Base-by-base conservation (phyloP, 2,113 vertebrate species). In the Nycticryphes semicollaris region DNA sequence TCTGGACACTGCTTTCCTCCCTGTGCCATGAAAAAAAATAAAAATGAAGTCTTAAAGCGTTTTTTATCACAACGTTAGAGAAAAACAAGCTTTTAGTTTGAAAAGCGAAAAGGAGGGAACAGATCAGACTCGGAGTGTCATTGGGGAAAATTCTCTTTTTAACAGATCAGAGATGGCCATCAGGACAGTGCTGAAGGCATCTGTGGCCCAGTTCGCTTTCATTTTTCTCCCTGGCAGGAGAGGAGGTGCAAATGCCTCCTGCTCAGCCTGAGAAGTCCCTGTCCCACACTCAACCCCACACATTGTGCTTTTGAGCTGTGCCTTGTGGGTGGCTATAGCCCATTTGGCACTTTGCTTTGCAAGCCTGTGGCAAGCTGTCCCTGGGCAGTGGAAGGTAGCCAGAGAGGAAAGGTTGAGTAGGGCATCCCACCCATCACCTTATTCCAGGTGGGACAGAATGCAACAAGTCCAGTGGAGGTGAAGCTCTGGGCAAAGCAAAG, bases 371-470 rank as follows among this genome's bases (percentile, higher is more conserved):
- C 70, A 24, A 2, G 33, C 28, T 77, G 41, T 13, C 12, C 18
- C 35, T 0, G 3, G 51, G 21, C 3, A 43, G 33, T 1, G 4
- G 59, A 37, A 45, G 28, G 45, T 53, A 67, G 25, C 18, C 0
- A 0, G 14, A 24, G 39, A 54, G n/a, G n/a, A 35, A 30, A 37
- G 39, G 48, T 3, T 12, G n/a, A 22, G 41, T 12, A 50, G 31
- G 56, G 48, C 56, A 76, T 76, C 83, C 35, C 54, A 31, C 21
- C 2, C 0, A 7, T 35, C 62, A 41, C 47, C n/a, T 68, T 56
- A 35, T 10, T 62, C 6, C 54, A 56, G 39, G 53, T 23, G 3
- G 0, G 68, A 47, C 11, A 15, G 37, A 73, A 79, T 1, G 3
- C 23, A 39, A 45, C 27, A 24, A 73, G 33, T 24, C 45, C 87